phyloP scores from a whole-genome alignment of 1,140 invertebrate species.

The Heliconius melpomene region DNA sequence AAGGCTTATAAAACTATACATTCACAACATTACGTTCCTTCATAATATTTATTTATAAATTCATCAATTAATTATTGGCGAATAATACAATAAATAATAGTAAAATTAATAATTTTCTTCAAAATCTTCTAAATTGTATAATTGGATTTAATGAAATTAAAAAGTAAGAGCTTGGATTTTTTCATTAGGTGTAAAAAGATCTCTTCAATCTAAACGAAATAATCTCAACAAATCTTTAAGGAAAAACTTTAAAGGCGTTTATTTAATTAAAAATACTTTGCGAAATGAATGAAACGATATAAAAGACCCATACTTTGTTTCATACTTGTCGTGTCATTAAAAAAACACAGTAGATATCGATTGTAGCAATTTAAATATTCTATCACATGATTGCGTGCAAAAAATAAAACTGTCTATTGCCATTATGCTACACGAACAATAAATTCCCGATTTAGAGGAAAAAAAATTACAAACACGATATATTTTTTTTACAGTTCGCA shows the following conservation, averaged over 20 bases:
- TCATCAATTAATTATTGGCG: too few species aligned
- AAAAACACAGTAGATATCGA: slow-evolving; percentile 13
- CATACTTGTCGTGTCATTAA: slow-evolving; percentile 21
- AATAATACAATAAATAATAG: too few species aligned
- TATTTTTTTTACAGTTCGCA: not conserved
- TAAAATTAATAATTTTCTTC: too few species aligned
- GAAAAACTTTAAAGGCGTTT: not conserved
- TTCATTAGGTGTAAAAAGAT: not conserved
- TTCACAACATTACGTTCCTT: too few species aligned
- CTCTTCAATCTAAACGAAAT: slow-evolving; percentile 1
- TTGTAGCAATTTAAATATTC: slow-evolving; percentile 5
- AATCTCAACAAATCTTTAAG: slow-evolving; percentile 17
- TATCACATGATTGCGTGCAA: slow-evolving; percentile 34
- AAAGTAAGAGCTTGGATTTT: not conserved
- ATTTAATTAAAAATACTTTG: not conserved
- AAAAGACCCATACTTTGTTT: not conserved
- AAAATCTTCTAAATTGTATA: too few species aligned
- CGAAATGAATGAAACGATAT: not conserved
- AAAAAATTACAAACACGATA: not conserved
- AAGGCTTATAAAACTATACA: too few species aligned
- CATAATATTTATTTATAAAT: too few species aligned
- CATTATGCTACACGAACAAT: not conserved
- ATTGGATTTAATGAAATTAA: too few species aligned
- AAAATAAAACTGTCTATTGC: slow-evolving; percentile 33
- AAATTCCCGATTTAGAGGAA: not conserved